These are phyloP conservation scores for Potamarius usumacintae DNA, from an alignment of 2,113 vertebrate species.

Conservation along the genomic window DNA sequence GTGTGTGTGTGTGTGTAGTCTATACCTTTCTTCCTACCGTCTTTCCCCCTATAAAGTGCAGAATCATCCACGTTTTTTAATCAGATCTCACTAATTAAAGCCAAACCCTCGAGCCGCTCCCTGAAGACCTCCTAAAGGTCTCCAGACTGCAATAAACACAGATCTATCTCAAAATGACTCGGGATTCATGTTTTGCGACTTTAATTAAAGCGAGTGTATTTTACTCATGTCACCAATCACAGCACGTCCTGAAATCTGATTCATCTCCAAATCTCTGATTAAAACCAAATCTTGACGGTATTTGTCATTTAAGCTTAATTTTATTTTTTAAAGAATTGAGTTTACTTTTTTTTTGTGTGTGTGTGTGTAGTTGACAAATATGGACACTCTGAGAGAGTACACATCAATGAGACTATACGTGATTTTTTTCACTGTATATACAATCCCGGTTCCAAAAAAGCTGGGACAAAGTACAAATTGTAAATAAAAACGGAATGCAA, in stretches of 20 bases:
- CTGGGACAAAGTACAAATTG: too few relatives aligned
- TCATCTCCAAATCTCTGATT: neutral
- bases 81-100: slow-evolving; percentile 72
- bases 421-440: too few relatives aligned
- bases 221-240: slow-evolving; percentile 27
- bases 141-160: slow-evolving; percentile 69
- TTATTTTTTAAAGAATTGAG: neutral
- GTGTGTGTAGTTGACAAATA: too few relatives aligned
- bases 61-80: slow-evolving; percentile 66
- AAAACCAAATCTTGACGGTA: neutral
- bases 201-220: slow-evolving; percentile 71
- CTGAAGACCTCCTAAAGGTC: slow-evolving; percentile 66
- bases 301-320: neutral
- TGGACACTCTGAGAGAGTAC: too few relatives aligned
- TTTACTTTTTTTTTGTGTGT: too few relatives aligned
- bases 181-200: slow-evolving; percentile 67
- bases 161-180: slow-evolving; percentile 73
- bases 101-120: slow-evolving; percentile 64
- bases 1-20: too few relatives aligned
- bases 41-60: slow-evolving; percentile 46
- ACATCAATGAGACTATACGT: too few relatives aligned
- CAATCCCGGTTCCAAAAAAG: too few relatives aligned
- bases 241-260: too few relatives aligned
- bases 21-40: neutral
- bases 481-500: too few relatives aligned